Evolutionary conservation across 2,888 invertebrate species (phyloP).

Genomic region (Vesta saturnalis): DNA sequence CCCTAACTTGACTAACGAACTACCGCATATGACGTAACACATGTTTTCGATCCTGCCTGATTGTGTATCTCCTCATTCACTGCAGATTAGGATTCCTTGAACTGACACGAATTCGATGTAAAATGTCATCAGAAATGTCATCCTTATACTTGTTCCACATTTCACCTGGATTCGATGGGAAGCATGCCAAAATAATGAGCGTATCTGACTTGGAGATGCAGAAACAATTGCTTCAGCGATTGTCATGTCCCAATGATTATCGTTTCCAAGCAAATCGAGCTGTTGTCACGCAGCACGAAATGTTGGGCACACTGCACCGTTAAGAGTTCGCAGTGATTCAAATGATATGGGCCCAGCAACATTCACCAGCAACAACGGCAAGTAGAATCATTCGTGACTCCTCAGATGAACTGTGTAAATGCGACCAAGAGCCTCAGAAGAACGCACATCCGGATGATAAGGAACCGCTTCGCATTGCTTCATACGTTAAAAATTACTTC

Average conservation of each 20-base stretch:
- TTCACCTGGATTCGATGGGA: conserved; percentile 36
- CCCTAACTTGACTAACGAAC: conserved; percentile 39
- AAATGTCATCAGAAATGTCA: conserved; percentile 43
- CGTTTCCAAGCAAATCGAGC: conserved; percentile 44
- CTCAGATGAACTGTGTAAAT: conserved; percentile 2
- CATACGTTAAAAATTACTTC: conserved; percentile 51
- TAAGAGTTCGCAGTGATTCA: conserved; percentile 38
- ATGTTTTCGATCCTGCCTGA: conserved; percentile 42
- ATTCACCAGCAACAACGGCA: neutral
- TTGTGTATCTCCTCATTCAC: conserved; percentile 9
- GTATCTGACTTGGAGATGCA: conserved; percentile 44
- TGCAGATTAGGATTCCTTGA: conserved; percentile 35
- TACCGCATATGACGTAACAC: conserved; percentile 51
- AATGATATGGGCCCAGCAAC: neutral
- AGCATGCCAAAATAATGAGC: conserved; percentile 47
- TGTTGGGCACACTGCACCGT: conserved; percentile 52
- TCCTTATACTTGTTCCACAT: conserved; percentile 43
- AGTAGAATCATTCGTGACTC: neutral
- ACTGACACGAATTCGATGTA: conserved; percentile 36
- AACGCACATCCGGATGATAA: conserved; percentile 9
- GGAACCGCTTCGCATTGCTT: conserved; percentile 44
- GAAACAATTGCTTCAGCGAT: conserved; percentile 42
- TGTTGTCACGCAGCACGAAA: conserved; percentile 52
- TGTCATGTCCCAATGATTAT: conserved; percentile 43
- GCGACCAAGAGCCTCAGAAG: conserved; percentile 10